Percentiles rank a stretch among this genome's conserved stretches.
Evolutionary conservation across 2,888 invertebrate genomes (phyloP).

Genomic region (Tetropium fuscum): DNA sequence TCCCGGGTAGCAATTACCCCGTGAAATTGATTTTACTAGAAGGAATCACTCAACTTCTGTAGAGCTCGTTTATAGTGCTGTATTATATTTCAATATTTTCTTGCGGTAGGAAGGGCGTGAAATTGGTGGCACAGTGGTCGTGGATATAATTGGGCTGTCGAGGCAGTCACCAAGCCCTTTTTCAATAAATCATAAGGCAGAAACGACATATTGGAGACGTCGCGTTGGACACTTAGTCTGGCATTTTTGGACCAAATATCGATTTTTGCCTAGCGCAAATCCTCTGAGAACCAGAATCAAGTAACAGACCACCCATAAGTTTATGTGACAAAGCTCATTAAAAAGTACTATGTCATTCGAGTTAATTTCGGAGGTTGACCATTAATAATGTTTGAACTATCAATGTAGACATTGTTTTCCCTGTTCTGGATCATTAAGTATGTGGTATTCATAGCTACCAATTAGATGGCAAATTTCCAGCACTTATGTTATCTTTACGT

Average conservation of each 20-base stretch:
- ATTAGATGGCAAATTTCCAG: neutral
- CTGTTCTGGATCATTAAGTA: neutral
- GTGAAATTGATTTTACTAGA: slow-evolving; percentile 15
- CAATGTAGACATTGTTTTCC: neutral
- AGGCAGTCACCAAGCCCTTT: slow-evolving; percentile 5
- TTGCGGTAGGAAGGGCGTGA: slow-evolving; percentile 16
- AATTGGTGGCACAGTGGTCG: slow-evolving; percentile 4
- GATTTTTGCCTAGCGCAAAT: slow-evolving; percentile 15
- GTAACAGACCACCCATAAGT: slow-evolving; percentile 22
- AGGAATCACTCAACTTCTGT: neutral
- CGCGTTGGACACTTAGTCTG: slow-evolving; percentile 8
- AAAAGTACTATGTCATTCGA: slow-evolving; percentile 19
- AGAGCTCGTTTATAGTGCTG: neutral
- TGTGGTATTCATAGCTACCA: neutral
- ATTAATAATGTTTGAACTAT: slow-evolving; percentile 9
- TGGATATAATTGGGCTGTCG: slow-evolving; percentile 25
- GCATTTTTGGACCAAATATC: neutral
- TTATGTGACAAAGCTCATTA: slow-evolving; percentile 20
- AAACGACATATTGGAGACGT: slow-evolving; percentile 11
- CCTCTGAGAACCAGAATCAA: neutral
- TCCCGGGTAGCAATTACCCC: slow-evolving; percentile 2
- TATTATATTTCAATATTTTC: slow-evolving; percentile 11
- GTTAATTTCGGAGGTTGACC: slow-evolving; percentile 3
- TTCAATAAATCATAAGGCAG: slow-evolving; percentile 23
- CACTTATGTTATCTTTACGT: too few species aligned